These are phyloP conservation scores for human DNA, from an alignment of 2,113 vertebrate species.

Conservation along the genomic window GRCh38 chr11:95505001-95505500, in stretches of 20 bases:
- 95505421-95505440: background rate
- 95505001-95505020: background rate
- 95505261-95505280: background rate
- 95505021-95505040: background rate
- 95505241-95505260: background rate
- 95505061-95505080: background rate
- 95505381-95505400: background rate
- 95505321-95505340: background rate
- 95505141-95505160: constrained; percentile 24
- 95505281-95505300: background rate
- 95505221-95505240: constrained; percentile 23
- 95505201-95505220: constrained; percentile 43
- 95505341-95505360: background rate
- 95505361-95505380: background rate
- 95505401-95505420: background rate
- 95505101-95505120: background rate
- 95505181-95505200: constrained; percentile 9
- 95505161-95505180: background rate
- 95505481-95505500: background rate
- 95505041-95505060: background rate
- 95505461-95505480: background rate
- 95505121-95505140: background rate
- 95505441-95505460: background rate
- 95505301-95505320: background rate
- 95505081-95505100: background rate